Evolutionary conservation across 92 coral and sea anemone species (phyloP), one percentile per base, ranked within the genome.

Genomic region (Porites cylindrica): DNA sequence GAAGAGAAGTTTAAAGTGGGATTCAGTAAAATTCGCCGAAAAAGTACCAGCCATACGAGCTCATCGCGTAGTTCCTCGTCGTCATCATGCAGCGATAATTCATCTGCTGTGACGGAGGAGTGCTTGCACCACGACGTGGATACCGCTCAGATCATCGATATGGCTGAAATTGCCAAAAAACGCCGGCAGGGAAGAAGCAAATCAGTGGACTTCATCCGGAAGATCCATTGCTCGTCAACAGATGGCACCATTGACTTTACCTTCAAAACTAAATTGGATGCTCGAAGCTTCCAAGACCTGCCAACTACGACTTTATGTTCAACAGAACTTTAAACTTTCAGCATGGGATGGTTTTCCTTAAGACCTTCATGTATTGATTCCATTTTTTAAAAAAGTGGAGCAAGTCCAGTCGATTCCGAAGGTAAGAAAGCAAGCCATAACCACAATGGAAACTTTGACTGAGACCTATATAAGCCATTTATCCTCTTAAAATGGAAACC

Each of bases 261-360:
- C 21, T 32, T 83, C 10, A 72, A 54, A 17, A 62, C 64, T 60
- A 83, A 83, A 62, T 10, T 83, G 23, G 87, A 83, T 83, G 87
- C 87, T 0, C 19, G 61, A 62, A 83, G 87, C 80, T 83, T 83
- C 64, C 87, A 83, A 66, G 87, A 83, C 8, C 52, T 83, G 51
- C 87, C 80, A 10, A 71, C 87, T 23, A 83, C 87, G 20, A 83
- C 80, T 14, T 64, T 83, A 8, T 83, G 87, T 62, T 83, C 87
- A 13, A 83, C 87, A 66, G 87, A 83, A 26, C 87, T 83, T 83
- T 83, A 80, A 83, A 20, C 23, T 24, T 18, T 12, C 18, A 17
- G 21, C 21, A 18, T 7, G 38, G 60, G 23, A 19, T 56, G 12
- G 11, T 1, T 8, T 4, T 74, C 54, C 18, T 13, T 24, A 16